Base-by-base conservation (phyloP, 1,140 invertebrate species). In the Lepidurus apus region DNA sequence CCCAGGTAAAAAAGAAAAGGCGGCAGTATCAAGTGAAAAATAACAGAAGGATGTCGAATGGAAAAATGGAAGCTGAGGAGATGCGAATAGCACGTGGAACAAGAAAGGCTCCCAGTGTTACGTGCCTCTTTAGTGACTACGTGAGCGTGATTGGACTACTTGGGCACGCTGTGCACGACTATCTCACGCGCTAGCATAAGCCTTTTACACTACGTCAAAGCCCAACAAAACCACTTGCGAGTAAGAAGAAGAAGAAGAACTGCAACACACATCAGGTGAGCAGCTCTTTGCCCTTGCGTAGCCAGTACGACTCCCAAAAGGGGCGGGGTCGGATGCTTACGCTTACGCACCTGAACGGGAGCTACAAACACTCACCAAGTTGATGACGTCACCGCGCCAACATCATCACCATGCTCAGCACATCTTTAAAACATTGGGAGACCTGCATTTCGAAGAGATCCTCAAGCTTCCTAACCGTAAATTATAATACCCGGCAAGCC, bases 101-200 rank as follows among this genome's bases (percentile, higher is more conserved):
- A 65, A 65, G 17, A 65, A 65, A 65, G 34, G 53, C 53, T 65
- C 53, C 53, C 21, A 21, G 53, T 65, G 53, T 65, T 65, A 65
- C 53, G 53, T 65, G 53, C 53, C 21, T 65, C 17, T 65, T 65
- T 21, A 65, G 53, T 21, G 53, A 65, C 53, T 65, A 65, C 53
- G 53, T 65, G 53, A 65, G 53, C 53, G 53, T 65, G 53, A 65
- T 65, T 65, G 53, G 53, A 65, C 53, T 65, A 65, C 53, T 65
- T 65, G 53, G 53, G 53, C 53, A 65, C 53, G 53, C 53, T 65
- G 13, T 65, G 21, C 53, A 65, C 53, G 53, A 65, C 53, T 65
- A 65, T 17, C 53, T 65, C 53, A 65, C 53, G 53, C 53, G 53
- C 53, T 65, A 21, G 53, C 13, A 65, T 65, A 65, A 65, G 53